phyloP scores from a whole-genome alignment of 1,140 invertebrate species.

The Drosophila repleta region DNA sequence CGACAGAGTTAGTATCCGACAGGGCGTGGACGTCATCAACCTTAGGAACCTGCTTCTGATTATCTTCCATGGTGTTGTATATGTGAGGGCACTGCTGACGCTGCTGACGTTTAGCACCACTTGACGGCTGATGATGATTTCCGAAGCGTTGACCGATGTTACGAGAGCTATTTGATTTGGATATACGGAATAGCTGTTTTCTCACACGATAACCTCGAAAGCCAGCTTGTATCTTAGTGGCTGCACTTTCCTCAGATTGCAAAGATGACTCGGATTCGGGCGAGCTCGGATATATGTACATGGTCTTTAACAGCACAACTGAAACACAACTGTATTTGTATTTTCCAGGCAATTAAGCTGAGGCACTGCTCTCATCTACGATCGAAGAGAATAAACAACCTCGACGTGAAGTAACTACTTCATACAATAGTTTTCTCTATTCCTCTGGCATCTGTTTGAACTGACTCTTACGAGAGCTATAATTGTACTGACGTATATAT shows the following conservation, averaged over 20 bases:
- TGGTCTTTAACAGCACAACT: constrained; percentile 54
- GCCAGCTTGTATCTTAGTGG: constrained; percentile 90
- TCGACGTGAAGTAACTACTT: neutral
- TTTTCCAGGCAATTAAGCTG: constrained; percentile 8
- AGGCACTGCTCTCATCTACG: constrained; percentile 33
- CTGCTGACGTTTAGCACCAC: constrained; percentile 44
- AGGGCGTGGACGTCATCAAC: constrained; percentile 19
- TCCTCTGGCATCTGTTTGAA: constrained; percentile 32
- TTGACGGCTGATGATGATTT: constrained; percentile 18
- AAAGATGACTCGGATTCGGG: constrained; percentile 70
- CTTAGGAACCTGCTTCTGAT: constrained; percentile 26
- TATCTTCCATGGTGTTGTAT: constrained; percentile 49
- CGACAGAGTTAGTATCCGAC: constrained; percentile 62
- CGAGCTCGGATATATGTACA: constrained; percentile 83
- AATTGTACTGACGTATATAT: constrained; percentile 67
- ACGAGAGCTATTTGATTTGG: constrained; percentile 28
- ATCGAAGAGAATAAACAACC: constrained; percentile 19
- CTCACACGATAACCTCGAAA: constrained; percentile 89
- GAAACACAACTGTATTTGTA: constrained; percentile 24
- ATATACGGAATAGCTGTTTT: constrained; percentile 86
- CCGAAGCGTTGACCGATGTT: constrained; percentile 30
- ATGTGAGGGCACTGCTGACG: constrained; percentile 39
- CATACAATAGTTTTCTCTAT: constrained; percentile 12
- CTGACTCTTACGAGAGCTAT: constrained; percentile 67
- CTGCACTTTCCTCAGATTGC: constrained; percentile 85